Base-by-base conservation (phyloP, 1,140 invertebrate genomes). In the Anagrus nilaparvatae region DNA sequence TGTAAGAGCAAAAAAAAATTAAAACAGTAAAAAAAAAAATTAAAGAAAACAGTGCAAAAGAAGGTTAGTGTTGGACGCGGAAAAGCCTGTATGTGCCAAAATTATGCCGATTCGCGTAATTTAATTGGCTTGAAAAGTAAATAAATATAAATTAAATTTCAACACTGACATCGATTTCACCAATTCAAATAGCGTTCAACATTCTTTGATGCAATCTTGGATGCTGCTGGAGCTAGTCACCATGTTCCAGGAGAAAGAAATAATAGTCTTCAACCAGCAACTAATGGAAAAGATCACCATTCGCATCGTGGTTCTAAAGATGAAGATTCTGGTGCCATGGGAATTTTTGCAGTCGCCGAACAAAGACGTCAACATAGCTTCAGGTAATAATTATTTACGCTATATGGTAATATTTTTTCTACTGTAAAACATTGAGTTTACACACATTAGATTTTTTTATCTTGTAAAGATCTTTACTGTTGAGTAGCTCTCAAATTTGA, bases 131-230 rank as follows among this genome's bases (percentile, higher is more conserved):
- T n/a, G n/a, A n/a, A n/a, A n/a, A n/a, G n/a, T n/a, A n/a, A n/a
- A n/a, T n/a, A n/a, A n/a, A n/a, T n/a, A n/a, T n/a, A n/a, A n/a
- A n/a, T n/a, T n/a, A n/a, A 46, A 41, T 52, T n/a, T n/a, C n/a
- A n/a, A n/a, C n/a, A n/a, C 49, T 61, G 55, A 60, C 54, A 48
- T 51, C 51, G 56, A 33, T 60, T 60, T 59, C 50, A 58, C 55
- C 55, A 46, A 37, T 59, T 55, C 56, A 47, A 61, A 59, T 68
- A 78, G 76, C 74, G 67, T 45, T 75, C 76, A 53, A 75, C 87
- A 58, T 86, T 94, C 75, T 90, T 90, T 78, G 81, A 87, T 74
- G 87, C 86, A 72, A 74, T 94, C 61, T 78, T 93, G 82, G 87
- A 89, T 66, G 84, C 84, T 75, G 82, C 87, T 51, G 82, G 78